Conservation (phyloP, 1,140 invertebrate species). For the Thaumetopoea pityocampa region DNA sequence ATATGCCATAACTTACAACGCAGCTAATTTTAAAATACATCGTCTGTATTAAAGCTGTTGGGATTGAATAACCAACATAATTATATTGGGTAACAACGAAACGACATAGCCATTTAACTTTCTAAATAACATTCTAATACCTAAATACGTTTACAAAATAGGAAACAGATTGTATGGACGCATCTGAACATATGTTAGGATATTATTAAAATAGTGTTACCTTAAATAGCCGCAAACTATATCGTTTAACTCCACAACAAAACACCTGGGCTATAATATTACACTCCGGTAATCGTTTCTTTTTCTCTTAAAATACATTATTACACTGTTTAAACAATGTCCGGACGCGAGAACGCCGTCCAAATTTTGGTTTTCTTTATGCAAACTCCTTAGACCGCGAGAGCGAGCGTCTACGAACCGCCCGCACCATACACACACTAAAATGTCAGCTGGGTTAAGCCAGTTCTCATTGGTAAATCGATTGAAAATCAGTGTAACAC, state of each 20-base stretch:
- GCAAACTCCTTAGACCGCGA: conserved; percentile 30
- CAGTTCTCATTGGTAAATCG: conserved; percentile 66
- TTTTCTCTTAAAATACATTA: conserved; percentile 74
- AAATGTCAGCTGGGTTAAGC: conserved; percentile 62
- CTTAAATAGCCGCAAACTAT: conserved; percentile 52
- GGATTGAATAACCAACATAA: too few relatives aligned
- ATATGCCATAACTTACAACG: too few relatives aligned
- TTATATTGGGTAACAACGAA: too few relatives aligned
- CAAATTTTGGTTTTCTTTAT: conserved; percentile 41
- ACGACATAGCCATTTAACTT: too few relatives aligned
- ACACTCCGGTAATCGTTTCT: conserved; percentile 67
- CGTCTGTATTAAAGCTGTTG: too few relatives aligned
- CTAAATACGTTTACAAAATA: conserved; percentile 4
- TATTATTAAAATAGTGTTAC: conserved; percentile 39
- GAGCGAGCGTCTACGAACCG: conserved; percentile 38
- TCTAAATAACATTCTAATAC: too few relatives aligned
- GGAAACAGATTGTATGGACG: conserved; percentile 18
- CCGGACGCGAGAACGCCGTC: conserved; percentile 55
- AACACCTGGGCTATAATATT: conserved; percentile 71
- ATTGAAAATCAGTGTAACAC: conserved; percentile 51
- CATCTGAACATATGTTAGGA: conserved; percentile 51
- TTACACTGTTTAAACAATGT: conserved; percentile 60
- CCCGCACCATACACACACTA: conserved; percentile 48
- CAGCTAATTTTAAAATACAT: too few relatives aligned
- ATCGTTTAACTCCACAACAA: conserved; percentile 48